Conservation (phyloP, 2,888 invertebrate genomes). For the Spodoptera littoralis region DNA sequence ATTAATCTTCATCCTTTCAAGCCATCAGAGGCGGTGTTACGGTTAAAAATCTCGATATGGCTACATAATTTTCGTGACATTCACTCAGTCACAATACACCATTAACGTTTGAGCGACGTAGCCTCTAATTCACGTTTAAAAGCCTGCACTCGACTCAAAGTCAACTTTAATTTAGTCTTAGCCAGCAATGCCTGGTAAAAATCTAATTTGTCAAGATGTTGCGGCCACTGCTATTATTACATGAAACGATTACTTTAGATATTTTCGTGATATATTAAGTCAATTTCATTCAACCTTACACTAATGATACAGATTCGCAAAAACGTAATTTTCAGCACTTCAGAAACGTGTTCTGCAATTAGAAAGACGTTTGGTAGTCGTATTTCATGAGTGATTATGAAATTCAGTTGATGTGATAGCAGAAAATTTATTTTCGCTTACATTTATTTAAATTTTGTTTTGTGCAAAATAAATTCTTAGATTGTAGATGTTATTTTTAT, state of each 20-base stretch:
- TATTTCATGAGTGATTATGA: slow-evolving; percentile 46
- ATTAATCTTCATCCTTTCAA: slow-evolving; percentile 38
- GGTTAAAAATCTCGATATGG: slow-evolving; percentile 70
- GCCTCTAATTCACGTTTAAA: slow-evolving; percentile 87
- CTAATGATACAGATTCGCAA: slow-evolving; percentile 55
- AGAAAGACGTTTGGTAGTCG: slow-evolving; percentile 49
- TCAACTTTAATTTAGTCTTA: slow-evolving; percentile 87
- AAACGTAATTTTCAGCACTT: slow-evolving; percentile 52
- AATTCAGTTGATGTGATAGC: slow-evolving; percentile 39
- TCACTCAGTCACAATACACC: slow-evolving; percentile 86
- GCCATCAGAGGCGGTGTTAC: slow-evolving; percentile 43
- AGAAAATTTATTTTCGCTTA: slow-evolving; percentile 30
- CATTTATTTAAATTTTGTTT: slow-evolving; percentile 20
- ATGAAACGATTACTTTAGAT: slow-evolving; percentile 51
- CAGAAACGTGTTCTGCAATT: slow-evolving; percentile 49
- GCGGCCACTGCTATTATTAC: slow-evolving; percentile 61
- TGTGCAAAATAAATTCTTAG: not conserved
- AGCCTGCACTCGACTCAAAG: slow-evolving; percentile 88
- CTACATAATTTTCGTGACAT: slow-evolving; percentile 82
- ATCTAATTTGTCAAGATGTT: slow-evolving; percentile 87
- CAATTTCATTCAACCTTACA: slow-evolving; percentile 52
- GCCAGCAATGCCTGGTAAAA: slow-evolving; percentile 84
- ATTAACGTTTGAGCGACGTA: slow-evolving; percentile 84
- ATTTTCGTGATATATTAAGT: slow-evolving; percentile 53
- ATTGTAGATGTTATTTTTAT: too few relatives aligned